phyloP scores from a whole-genome alignment of 1,140 invertebrate genomes.

The Cryptotermes secundus region DNA sequence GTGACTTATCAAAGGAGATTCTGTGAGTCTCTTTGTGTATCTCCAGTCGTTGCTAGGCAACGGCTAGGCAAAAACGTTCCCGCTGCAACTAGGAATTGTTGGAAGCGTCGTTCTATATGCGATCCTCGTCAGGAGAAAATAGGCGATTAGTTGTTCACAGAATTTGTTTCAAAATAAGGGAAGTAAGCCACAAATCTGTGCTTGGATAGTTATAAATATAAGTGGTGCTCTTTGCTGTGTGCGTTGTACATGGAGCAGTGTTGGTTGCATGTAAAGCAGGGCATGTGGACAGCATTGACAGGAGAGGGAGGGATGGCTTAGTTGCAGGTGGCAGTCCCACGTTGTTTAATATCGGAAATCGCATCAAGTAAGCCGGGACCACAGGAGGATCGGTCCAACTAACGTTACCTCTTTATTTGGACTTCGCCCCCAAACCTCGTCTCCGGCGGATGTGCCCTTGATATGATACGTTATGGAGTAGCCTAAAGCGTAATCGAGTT shows the following conservation, averaged over 20 bases:
- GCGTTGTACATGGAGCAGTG: not conserved
- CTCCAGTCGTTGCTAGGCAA: too few relatives aligned
- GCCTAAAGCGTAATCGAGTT: not conserved
- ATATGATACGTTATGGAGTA: not conserved
- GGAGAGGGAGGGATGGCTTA: not conserved
- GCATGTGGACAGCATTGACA: not conserved
- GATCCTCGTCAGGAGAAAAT: too few relatives aligned
- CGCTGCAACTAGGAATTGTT: too few relatives aligned
- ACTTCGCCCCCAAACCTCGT: not conserved
- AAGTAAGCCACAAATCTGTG: too few relatives aligned
- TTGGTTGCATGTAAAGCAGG: not conserved
- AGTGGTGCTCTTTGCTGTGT: not conserved
- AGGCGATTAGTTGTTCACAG: too few relatives aligned
- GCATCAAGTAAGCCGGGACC: conserved; percentile 13
- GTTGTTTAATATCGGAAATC: conserved; percentile 11
- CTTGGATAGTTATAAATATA: too few relatives aligned
- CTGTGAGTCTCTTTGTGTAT: too few relatives aligned
- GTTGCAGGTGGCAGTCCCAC: conserved; percentile 8
- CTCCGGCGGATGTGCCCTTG: not conserved
- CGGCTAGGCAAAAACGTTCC: too few relatives aligned
- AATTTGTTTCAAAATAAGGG: too few relatives aligned
- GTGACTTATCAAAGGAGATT: too few relatives aligned
- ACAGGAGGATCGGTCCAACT: not conserved
- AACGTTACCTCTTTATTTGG: not conserved
- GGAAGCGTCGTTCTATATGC: too few relatives aligned